phyloP scores from a whole-genome alignment of 2,797 vertebrate species.

The Takifugu ocellatus region DNA sequence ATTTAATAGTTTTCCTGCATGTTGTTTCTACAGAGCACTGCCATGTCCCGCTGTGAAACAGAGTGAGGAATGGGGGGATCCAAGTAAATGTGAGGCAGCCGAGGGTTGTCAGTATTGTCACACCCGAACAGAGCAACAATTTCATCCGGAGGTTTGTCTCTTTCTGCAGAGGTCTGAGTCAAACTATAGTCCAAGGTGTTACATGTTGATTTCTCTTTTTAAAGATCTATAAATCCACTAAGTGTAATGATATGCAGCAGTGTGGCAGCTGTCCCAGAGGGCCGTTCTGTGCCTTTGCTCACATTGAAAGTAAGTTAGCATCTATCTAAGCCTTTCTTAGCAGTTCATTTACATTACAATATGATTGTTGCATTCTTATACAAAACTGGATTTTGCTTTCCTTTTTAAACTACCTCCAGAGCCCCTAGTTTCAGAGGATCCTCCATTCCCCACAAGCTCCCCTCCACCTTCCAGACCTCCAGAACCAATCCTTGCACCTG shows the following conservation, averaged over 20 bases:
- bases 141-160: slow-evolving; percentile 91
- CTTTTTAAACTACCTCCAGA: slow-evolving; percentile 67
- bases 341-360: not conserved
- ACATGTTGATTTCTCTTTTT: not conserved
- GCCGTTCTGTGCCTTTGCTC: slow-evolving; percentile 98
- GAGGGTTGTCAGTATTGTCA: slow-evolving; percentile 97
- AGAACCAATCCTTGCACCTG: slow-evolving; percentile 72
- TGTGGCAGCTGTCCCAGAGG: slow-evolving; percentile 96
- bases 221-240: slow-evolving; percentile 98
- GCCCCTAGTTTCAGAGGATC: slow-evolving; percentile 82
- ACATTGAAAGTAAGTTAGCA: slow-evolving; percentile 88
- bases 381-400: not conserved
- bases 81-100: slow-evolving; percentile 94
- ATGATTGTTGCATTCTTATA: no score
- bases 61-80: slow-evolving; percentile 98
- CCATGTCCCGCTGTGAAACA: slow-evolving; percentile 97
- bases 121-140: slow-evolving; percentile 97
- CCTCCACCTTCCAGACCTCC: slow-evolving; percentile 63
- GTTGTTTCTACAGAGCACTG: slow-evolving; percentile 77
- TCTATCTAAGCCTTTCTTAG: not conserved
- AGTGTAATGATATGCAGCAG: slow-evolving; percentile 99
- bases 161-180: not conserved
- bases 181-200: not conserved
- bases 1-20: not conserved
- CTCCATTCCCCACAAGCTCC: slow-evolving; percentile 78